Evolutionary conservation across 2,113 vertebrate genomes (phyloP).

Genomic region (Oryctolagus cuniculus): DNA sequence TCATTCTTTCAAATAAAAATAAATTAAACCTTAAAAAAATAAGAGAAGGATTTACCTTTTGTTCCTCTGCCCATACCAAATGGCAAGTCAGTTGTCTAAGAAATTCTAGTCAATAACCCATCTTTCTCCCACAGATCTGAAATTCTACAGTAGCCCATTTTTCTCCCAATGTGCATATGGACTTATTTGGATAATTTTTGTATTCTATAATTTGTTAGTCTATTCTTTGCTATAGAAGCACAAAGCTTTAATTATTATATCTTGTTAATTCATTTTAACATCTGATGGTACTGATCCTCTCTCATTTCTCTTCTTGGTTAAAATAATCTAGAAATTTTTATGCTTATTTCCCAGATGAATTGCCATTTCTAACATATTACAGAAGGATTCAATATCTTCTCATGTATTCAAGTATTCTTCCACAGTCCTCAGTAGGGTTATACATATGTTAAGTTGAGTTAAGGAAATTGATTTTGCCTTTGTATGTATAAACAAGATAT

Average conservation of each 20-base stretch:
- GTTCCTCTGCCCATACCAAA: neutral
- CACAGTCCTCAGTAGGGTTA: neutral
- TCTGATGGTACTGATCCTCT: neutral
- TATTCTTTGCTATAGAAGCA: neutral
- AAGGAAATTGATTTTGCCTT: slow-evolving; percentile 27
- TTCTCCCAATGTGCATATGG: neutral
- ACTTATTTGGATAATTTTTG: neutral
- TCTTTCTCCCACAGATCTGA: neutral
- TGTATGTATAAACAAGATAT: slow-evolving; percentile 37
- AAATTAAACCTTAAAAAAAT: neutral
- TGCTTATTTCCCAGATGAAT: neutral
- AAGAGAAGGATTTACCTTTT: neutral
- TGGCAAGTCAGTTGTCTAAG: neutral
- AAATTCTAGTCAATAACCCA: neutral
- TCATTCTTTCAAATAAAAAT: too few species aligned
- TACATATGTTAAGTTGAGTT: slow-evolving; percentile 14
- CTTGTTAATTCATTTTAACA: neutral
- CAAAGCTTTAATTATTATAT: neutral
- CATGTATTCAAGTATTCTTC: neutral
- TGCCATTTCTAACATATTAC: neutral
- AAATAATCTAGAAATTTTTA: neutral
- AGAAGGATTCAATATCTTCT: neutral
- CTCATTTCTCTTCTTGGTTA: neutral
- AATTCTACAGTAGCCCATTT: neutral
- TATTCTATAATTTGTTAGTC: neutral